A percentile compares a stretch with the other conserved stretches of the same genome.
phyloP scores from a whole-genome alignment of 1,140 invertebrate species.

The Caerostris darwini region DNA sequence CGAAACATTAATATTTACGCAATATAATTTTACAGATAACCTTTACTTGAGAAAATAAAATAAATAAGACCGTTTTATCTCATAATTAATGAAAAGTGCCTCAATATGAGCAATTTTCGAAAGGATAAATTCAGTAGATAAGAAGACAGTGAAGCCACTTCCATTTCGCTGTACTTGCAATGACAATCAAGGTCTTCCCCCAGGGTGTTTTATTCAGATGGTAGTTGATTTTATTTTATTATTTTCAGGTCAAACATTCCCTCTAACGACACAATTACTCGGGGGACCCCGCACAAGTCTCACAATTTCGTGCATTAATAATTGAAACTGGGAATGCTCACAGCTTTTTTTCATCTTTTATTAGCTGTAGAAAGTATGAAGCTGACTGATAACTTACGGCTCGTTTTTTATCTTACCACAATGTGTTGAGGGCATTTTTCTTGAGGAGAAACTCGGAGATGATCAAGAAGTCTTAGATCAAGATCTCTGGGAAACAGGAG shows the following conservation, averaged over 20 bases:
- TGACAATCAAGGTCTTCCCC: slow-evolving; percentile 5
- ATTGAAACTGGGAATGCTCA: slow-evolving; percentile 38
- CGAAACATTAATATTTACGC: no score
- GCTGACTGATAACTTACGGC: not conserved
- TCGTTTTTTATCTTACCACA: not conserved
- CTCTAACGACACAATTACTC: slow-evolving; percentile 26
- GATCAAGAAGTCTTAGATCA: not conserved
- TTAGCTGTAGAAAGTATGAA: not conserved
- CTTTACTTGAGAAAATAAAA: not conserved
- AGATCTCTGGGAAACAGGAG: not conserved
- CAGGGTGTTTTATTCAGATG: slow-evolving; percentile 36
- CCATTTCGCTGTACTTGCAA: slow-evolving; percentile 24
- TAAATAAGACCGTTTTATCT: not conserved
- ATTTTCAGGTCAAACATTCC: not conserved
- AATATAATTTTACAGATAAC: no score
- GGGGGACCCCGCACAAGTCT: slow-evolving; percentile 30
- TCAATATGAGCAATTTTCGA: not conserved
- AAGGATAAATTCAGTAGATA: slow-evolving; percentile 27
- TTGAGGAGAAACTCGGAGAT: not conserved
- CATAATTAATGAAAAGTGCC: not conserved
- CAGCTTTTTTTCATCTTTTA: not conserved
- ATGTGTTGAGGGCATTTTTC: not conserved
- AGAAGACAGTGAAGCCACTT: not conserved
- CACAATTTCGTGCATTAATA: slow-evolving; percentile 34
- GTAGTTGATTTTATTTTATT: slow-evolving; percentile 50